phyloP scores from a whole-genome alignment of 2,113 vertebrate species.

The Dunckerocampus dactyliophorus region DNA sequence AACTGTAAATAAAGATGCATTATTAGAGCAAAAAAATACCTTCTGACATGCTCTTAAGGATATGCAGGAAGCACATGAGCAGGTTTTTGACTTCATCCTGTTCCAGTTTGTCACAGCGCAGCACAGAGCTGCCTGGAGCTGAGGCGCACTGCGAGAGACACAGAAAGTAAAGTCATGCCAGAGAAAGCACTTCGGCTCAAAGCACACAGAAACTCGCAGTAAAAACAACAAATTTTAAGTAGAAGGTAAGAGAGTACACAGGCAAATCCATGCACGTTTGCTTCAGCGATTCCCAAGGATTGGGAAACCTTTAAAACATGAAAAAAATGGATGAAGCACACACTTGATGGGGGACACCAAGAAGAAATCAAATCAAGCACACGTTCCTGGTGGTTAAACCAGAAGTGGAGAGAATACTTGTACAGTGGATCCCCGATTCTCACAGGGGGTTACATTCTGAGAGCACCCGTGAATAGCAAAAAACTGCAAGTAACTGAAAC shows the following conservation, averaged over 20 bases:
- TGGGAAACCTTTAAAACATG: background rate
- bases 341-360: slow-evolving; percentile 36
- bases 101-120: slow-evolving; percentile 92
- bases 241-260: background rate
- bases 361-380: slow-evolving; percentile 1
- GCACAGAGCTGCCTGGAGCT: slow-evolving; percentile 77
- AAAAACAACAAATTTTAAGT: slow-evolving; percentile 1
- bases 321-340: background rate
- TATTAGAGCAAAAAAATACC: slow-evolving; percentile 66
- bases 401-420: no score
- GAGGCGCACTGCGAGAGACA: slow-evolving; percentile 72
- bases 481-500: no score
- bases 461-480: no score
- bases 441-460: no score
- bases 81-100: slow-evolving; percentile 91
- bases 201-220: slow-evolving; percentile 6
- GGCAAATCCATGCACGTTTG: background rate
- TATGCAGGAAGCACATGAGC: slow-evolving; percentile 92
- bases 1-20: background rate
- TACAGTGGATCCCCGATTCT: no score
- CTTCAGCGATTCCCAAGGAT: background rate
- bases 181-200: background rate
- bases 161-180: slow-evolving; percentile 29
- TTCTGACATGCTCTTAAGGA: slow-evolving; percentile 97
- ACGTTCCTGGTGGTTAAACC: background rate